Evolutionary conservation across 2,797 vertebrate species (phyloP).

Genomic region (Sarcophilus harrisii): DNA sequence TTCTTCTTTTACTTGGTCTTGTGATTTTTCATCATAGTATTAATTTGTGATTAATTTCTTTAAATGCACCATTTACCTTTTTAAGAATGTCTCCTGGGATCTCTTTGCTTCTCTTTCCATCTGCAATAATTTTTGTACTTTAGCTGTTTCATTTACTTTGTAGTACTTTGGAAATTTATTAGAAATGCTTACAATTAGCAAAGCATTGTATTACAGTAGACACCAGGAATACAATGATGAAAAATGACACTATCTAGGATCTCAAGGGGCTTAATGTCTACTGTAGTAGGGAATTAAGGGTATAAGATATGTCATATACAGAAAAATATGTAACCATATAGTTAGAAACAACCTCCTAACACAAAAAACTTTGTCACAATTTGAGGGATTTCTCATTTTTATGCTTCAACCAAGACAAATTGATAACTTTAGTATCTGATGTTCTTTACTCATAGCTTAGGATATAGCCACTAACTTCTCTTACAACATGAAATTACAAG

Average conservation of each 20-base stretch:
- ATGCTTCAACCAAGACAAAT: not conserved
- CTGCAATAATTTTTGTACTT: not conserved
- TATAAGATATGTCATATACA: not conserved
- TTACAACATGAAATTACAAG: not conserved
- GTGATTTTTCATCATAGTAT: not conserved
- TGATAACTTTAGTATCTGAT: not conserved
- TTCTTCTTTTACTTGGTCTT: not conserved
- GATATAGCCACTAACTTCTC: not conserved
- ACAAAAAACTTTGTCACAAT: not conserved
- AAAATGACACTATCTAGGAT: not conserved
- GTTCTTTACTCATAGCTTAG: not conserved
- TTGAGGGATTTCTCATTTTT: not conserved
- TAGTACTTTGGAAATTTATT: not conserved
- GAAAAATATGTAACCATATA: not conserved
- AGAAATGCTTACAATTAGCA: not conserved
- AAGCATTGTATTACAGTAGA: not conserved
- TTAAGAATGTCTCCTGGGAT: not conserved
- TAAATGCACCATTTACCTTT: not conserved
- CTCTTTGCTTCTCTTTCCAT: not conserved
- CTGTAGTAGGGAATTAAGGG: not conserved
- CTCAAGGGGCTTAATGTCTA: not conserved
- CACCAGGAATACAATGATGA: not conserved
- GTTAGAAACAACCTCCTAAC: not conserved
- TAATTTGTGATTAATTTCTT: not conserved
- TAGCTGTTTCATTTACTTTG: not conserved